Conservation (phyloP, 2,113 vertebrate species). For the Illadopsis cleaveri region DNA sequence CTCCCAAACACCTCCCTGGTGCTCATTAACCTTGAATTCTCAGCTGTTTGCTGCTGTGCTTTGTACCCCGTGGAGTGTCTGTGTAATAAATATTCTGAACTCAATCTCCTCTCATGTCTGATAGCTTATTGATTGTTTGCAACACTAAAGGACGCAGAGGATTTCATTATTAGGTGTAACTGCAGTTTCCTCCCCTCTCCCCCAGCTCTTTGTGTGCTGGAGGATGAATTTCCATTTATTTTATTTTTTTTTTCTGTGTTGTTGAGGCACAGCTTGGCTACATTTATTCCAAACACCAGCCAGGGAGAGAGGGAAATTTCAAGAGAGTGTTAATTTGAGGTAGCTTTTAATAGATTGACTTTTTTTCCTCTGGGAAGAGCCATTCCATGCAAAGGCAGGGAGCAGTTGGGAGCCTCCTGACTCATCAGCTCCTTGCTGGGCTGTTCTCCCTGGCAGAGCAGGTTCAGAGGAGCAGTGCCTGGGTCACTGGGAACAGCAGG, state of each 20-base stretch:
- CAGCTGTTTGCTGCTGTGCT: not conserved
- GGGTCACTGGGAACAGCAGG: not conserved
- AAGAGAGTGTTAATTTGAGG: not conserved
- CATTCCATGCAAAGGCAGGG: not conserved
- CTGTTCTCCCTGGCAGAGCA: not conserved
- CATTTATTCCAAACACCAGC: not conserved
- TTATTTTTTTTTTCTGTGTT: not conserved
- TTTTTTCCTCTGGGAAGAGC: not conserved
- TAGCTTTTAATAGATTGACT: not conserved
- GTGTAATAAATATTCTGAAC: not conserved
- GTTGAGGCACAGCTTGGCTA: not conserved
- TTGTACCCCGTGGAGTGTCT: not conserved
- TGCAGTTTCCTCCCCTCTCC: not conserved
- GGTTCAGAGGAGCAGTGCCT: not conserved
- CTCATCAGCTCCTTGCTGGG: not conserved
- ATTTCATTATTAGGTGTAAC: not conserved
- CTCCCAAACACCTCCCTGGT: not conserved
- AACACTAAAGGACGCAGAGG: not conserved
- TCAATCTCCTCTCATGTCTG: not conserved
- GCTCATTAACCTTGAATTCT: not conserved
- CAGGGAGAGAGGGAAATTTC: not conserved
- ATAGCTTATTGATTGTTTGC: slow-evolving; percentile 22
- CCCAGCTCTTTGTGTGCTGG: not conserved
- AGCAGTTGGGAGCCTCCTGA: not conserved
- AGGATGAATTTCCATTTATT: not conserved